Evolutionary conservation across 2,113 vertebrate species (phyloP).

Genomic region (Perca schrenkii): DNA sequence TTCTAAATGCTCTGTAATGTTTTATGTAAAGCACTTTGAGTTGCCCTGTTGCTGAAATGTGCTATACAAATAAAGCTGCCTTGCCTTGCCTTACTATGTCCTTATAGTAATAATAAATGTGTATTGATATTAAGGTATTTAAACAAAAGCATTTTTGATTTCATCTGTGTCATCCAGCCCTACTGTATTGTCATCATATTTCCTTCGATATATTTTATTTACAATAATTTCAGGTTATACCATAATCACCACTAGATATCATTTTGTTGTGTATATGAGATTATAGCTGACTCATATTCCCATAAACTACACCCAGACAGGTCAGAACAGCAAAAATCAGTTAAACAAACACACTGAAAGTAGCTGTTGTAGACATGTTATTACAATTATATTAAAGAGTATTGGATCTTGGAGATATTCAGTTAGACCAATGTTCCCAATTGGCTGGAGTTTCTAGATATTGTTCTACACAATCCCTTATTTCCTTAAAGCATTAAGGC

Average conservation of each 20-base stretch:
- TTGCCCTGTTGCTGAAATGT: too few species aligned
- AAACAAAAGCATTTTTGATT: background rate
- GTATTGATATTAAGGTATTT: background rate
- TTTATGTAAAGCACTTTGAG: too few species aligned
- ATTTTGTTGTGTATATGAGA: background rate
- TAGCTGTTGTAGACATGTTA: background rate
- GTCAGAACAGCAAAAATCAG: background rate
- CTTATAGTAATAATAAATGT: background rate
- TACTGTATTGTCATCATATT: background rate
- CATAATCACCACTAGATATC: too few species aligned
- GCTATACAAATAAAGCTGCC: too few species aligned
- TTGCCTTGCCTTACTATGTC: background rate
- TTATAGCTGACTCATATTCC: background rate
- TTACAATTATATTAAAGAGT: background rate
- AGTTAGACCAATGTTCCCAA: background rate
- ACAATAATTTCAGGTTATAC: background rate
- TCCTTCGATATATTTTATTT: background rate
- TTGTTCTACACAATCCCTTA: background rate
- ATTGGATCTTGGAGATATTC: background rate
- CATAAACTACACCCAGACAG: background rate
- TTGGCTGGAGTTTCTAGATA: background rate
- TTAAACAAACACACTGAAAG: background rate
- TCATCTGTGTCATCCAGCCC: too few species aligned
- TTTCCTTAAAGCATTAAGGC: background rate
- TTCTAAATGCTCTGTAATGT: too few species aligned